Evolutionary conservation across 2,113 vertebrate species (phyloP), one percentile per base, ranked within the genome.

Genomic region (Raja brachyura): DNA sequence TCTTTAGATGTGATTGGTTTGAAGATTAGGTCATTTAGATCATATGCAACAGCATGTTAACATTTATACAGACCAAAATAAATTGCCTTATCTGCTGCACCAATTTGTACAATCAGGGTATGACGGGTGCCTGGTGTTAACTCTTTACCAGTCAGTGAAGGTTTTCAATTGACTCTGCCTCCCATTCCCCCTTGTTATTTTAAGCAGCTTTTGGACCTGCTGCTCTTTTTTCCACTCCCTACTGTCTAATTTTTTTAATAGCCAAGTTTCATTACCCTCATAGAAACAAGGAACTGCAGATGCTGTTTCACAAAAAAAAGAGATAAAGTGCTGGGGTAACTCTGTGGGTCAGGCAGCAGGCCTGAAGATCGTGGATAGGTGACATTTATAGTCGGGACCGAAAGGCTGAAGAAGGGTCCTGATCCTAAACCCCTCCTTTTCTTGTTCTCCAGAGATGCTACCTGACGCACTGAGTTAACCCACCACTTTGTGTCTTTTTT

Each of bases 1-100:
- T 78, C 4, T 93, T 2, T 93, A 93, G 8, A 94, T 93, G 6
- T 14, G 81, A 39, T 54, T 93, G 93, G 4, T 78, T 10, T 28
- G 22, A 70, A 20, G 22, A 86, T 86, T 86, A 59, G 22, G 28
- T 70, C 1, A 81, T 54, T 11, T 20, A 22, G 39, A 81, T 5
- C 48, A 81, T 33, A 16, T 81, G 33, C 14, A 90, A 33, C 39
- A 39, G 20, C 31, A 90, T n/a, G 14, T 39, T 90, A 68, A 90
- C 90, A 70, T 54, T 25, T 74, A 73, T 28, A 22, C 20, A 73
- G 7, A 70, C 48, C 86, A 90, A 63, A 66, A 73, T 18, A 92
- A 54, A 20, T 48, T 54, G 39, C 70, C 63, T 73, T 73, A 73
- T 39, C 88, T 92, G 66, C n/a, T 73, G 9, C 31, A 73, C n/a